phyloP scores from a whole-genome alignment of 2,797 vertebrate species.

The Urophycis tenuis region DNA sequence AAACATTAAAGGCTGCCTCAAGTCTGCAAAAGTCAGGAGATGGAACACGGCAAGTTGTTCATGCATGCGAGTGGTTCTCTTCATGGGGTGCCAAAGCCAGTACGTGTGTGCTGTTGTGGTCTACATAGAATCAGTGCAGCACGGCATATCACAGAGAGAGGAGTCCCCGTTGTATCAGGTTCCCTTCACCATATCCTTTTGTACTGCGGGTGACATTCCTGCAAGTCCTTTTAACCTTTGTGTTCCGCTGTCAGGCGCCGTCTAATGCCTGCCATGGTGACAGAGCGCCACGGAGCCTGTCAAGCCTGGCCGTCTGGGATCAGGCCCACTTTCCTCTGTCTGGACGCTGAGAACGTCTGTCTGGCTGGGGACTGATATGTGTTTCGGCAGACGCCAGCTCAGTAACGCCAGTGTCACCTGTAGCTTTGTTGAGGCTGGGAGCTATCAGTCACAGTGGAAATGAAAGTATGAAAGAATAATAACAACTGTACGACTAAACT shows the following conservation, averaged over 20 bases:
- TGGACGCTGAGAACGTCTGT: conserved; percentile 26
- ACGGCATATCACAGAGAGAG: background rate
- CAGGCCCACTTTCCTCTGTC: conserved; percentile 24
- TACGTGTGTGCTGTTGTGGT: background rate
- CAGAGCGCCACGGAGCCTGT: conserved; percentile 42
- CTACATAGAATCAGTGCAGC: background rate
- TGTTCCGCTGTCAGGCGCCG: conserved; percentile 21
- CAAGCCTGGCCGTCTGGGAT: conserved; percentile 43
- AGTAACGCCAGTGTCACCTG: background rate
- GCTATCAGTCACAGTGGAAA: background rate
- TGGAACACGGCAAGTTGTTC: background rate
- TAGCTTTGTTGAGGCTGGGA: background rate
- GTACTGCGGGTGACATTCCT: background rate
- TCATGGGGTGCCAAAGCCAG: background rate
- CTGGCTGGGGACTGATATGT: conserved; percentile 20
- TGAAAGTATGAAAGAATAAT: background rate
- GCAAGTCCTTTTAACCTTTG: conserved; percentile 19
- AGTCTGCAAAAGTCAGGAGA: background rate
- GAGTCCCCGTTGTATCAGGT: background rate
- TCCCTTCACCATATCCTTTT: background rate
- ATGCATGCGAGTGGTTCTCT: background rate
- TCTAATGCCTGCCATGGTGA: conserved; percentile 43
- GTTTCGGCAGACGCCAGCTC: background rate
- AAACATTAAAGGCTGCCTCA: background rate
- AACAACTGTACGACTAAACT: background rate